phyloP scores from a whole-genome alignment of 2,113 vertebrate genomes.

The Spermophilus dauricus region DNA sequence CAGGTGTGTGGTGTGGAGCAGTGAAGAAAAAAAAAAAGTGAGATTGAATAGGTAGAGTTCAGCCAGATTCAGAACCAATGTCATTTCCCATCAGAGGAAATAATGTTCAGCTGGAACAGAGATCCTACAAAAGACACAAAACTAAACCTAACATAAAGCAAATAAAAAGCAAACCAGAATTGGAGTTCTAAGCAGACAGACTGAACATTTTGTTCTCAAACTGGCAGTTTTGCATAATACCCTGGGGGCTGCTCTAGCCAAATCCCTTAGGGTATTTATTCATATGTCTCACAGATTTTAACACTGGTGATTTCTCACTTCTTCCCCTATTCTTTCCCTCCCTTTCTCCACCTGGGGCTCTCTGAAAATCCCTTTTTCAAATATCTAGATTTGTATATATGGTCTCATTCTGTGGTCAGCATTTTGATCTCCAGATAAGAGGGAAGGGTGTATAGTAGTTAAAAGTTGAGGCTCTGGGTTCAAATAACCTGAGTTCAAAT shows the following conservation, averaged over 20 bases:
- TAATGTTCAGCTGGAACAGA: neutral
- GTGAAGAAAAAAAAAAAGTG: neutral
- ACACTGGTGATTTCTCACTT: neutral
- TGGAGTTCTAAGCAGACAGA: neutral
- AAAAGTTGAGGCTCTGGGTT: neutral
- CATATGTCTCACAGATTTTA: neutral
- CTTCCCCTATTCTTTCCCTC: neutral
- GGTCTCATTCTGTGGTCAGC: neutral
- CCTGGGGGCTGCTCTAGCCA: accelerated
- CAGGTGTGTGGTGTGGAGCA: too few relatives aligned
- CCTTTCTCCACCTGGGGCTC: accelerated
- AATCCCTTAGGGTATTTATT: neutral
- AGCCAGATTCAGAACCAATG: neutral
- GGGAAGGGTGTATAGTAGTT: neutral
- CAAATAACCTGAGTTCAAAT: neutral
- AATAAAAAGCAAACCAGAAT: neutral
- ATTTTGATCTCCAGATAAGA: neutral
- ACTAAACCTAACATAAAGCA: neutral
- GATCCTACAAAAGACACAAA: neutral
- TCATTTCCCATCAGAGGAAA: neutral
- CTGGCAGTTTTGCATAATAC: neutral
- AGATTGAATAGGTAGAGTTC: neutral
- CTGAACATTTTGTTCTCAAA: neutral
- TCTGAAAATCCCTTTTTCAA: neutral
- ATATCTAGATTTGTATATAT: neutral